Conservation (phyloP, 2,113 vertebrate species). For the Lampris incognitus region DNA sequence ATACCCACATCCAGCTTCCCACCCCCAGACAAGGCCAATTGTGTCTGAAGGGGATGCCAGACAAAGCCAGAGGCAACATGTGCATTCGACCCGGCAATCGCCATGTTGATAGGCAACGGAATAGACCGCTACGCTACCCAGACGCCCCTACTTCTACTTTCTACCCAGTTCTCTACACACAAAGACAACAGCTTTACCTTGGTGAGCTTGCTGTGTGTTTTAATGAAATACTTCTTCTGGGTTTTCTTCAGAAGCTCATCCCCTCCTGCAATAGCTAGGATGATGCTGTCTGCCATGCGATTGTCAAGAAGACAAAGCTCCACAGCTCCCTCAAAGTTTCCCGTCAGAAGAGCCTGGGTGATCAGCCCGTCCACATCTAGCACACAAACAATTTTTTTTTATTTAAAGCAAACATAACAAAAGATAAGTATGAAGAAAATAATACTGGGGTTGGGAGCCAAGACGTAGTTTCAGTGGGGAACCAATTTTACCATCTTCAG, state of each 20-base stretch:
- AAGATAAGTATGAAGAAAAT: neutral
- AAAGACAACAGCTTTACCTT: constrained; percentile 80
- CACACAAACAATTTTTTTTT: neutral
- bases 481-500: neutral
- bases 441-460: neutral
- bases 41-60: too few relatives aligned
- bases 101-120: too few relatives aligned
- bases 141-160: too few relatives aligned
- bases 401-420: constrained; percentile 1
- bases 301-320: constrained; percentile 95
- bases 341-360: constrained; percentile 92
- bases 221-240: constrained; percentile 93
- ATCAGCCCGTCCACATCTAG: constrained; percentile 95
- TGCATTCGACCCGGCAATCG: too few relatives aligned
- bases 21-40: too few relatives aligned
- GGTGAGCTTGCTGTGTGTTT: constrained; percentile 91
- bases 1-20: too few relatives aligned
- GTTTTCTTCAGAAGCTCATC: constrained; percentile 90
- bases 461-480: neutral
- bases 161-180: too few relatives aligned
- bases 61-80: too few relatives aligned
- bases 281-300: constrained; percentile 96
- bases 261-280: constrained; percentile 94
- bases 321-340: constrained; percentile 93
- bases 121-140: too few relatives aligned